Evolutionary conservation across 2,888 invertebrate genomes (phyloP).

Genomic region (Pyrrhosoma nymphula): DNA sequence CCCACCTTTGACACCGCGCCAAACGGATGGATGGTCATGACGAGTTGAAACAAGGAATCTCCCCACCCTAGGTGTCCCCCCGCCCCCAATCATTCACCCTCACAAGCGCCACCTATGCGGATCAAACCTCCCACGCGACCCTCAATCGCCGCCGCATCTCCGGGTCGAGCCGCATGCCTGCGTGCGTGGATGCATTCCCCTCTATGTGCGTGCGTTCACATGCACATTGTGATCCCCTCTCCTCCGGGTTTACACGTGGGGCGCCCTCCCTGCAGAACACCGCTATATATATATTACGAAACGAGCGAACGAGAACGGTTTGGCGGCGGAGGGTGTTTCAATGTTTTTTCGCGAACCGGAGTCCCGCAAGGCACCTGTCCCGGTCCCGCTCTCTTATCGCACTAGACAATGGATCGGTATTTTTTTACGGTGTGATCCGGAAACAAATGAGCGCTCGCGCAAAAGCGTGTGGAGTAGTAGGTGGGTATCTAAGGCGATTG

Average conservation of each 20-base stretch:
- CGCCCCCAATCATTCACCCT: background rate
- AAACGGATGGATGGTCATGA: background rate
- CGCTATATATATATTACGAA: background rate
- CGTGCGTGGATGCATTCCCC: background rate
- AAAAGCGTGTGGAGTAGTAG: background rate
- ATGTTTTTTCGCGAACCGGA: background rate
- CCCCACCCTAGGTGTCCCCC: background rate
- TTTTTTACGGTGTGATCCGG: background rate
- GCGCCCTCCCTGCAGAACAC: background rate
- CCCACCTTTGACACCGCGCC: background rate
- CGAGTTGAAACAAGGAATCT: background rate
- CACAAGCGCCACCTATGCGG: background rate
- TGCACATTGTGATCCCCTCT: background rate
- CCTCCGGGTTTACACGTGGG: background rate
- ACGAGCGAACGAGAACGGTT: background rate
- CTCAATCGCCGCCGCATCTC: background rate
- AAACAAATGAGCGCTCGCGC: background rate
- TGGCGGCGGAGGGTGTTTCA: background rate
- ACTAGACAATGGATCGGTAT: background rate
- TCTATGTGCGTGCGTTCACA: background rate
- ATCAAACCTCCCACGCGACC: background rate
- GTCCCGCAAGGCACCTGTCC: conserved; percentile 5
- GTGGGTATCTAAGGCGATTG: too few relatives aligned
- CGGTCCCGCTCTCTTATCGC: background rate
- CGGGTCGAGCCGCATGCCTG: background rate